A percentile compares a stretch with the other conserved stretches of the same genome.
Conservation (phyloP, 2,113 vertebrate species). For the Odocoileus hemionus region DNA sequence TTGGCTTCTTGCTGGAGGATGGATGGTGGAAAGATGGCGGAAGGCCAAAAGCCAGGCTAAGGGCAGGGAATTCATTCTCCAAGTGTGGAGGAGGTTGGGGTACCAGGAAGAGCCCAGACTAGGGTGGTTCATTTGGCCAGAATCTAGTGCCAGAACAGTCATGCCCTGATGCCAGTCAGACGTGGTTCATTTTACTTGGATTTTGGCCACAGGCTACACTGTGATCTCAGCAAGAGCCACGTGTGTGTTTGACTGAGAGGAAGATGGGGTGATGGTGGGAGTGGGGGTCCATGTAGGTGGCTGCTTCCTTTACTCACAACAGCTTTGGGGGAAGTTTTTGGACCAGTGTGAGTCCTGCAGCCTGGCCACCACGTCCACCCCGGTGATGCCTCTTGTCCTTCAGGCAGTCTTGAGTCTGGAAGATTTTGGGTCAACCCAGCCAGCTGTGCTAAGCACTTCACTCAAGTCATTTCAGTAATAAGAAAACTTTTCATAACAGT, state of each 20-base stretch:
- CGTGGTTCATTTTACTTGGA: neutral
- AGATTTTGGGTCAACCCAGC: neutral
- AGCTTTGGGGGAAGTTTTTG: neutral
- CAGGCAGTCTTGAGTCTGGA: neutral
- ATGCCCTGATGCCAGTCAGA: neutral
- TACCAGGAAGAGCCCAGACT: neutral
- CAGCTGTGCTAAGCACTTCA: neutral
- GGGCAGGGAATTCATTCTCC: neutral
- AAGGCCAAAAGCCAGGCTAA: neutral
- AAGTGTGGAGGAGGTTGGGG: neutral
- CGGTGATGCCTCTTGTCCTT: neutral
- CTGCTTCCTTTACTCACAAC: neutral
- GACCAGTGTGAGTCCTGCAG: neutral
- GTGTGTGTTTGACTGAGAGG: neutral
- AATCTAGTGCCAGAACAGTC: neutral
- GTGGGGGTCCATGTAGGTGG: too few species aligned
- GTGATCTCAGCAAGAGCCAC: neutral
- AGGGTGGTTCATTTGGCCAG: neutral
- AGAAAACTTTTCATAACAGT: neutral
- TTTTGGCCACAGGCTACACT: neutral
- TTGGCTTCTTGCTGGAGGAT: neutral
- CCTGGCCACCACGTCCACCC: neutral
- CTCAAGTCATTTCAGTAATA: neutral
- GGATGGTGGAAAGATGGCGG: neutral
- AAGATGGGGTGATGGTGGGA: neutral